Conservation (phyloP, 2,797 vertebrate species). For the Echiichthys vipera region DNA sequence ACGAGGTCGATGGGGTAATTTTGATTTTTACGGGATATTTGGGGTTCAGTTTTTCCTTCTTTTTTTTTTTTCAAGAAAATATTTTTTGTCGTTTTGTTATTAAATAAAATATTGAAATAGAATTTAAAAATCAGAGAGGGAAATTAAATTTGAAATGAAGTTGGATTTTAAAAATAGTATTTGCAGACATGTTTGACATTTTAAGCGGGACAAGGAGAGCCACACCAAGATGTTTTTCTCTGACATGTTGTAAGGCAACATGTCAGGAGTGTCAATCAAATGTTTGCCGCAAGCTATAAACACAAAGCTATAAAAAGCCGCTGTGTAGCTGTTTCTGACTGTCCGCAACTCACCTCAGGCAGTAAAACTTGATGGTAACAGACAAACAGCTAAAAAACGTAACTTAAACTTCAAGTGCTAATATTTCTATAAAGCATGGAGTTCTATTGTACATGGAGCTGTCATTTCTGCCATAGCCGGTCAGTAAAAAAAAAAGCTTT, state of each 20-base stretch:
- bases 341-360: background rate
- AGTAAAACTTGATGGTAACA: background rate
- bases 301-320: background rate
- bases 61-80: background rate
- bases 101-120: background rate
- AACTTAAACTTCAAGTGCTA: background rate
- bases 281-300: slow-evolving; percentile 9
- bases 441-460: background rate
- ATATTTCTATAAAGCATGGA: background rate
- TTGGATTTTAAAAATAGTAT: background rate
- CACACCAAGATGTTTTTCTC: background rate
- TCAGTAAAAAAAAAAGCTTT: background rate
- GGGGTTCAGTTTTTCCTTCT: background rate
- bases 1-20: background rate
- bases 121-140: too few relatives aligned
- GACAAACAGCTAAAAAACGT: background rate
- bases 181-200: background rate
- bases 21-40: background rate
- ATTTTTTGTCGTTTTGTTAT: background rate
- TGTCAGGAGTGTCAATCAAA: background rate
- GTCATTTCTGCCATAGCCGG: background rate
- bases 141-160: background rate
- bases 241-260: background rate
- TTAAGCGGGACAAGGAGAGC: background rate
- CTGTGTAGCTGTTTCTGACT: background rate